These are phyloP conservation scores for Epizoanthus stellaris DNA, from an alignment of 92 coral and sea anemone species.

Conservation along the genomic window DNA sequence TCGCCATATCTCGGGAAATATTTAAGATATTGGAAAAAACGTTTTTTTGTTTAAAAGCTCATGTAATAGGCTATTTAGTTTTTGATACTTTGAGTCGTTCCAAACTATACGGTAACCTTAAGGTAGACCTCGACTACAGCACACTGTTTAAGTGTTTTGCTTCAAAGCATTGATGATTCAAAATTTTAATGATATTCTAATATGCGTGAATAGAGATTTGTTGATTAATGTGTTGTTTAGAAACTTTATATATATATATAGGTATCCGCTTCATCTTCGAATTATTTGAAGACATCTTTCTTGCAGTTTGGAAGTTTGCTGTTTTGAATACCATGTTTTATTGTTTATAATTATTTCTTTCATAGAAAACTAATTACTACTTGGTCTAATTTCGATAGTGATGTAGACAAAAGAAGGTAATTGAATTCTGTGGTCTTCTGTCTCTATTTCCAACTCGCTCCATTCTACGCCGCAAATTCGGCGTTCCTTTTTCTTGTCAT, in stretches of 20 bases:
- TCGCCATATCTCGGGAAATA: too few relatives aligned
- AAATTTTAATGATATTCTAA: too few relatives aligned
- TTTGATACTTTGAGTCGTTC: too few relatives aligned
- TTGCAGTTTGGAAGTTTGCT: background rate
- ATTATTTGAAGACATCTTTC: background rate
- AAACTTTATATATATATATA: too few relatives aligned
- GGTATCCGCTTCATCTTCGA: background rate
- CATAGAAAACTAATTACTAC: constrained; percentile 9
- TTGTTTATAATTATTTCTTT: constrained; percentile 8
- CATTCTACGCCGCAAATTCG: constrained; percentile 1
- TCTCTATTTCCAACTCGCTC: constrained; percentile 31
- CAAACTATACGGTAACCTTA: too few relatives aligned
- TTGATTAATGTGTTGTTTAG: too few relatives aligned
- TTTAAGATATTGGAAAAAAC: too few relatives aligned
- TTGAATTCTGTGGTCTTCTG: background rate
- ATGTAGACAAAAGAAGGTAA: constrained; percentile 24
- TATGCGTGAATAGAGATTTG: too few relatives aligned
- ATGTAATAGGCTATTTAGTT: too few relatives aligned
- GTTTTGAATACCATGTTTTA: constrained; percentile 8
- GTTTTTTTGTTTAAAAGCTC: too few relatives aligned
- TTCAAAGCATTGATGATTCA: background rate
- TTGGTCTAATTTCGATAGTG: background rate
- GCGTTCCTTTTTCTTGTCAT: constrained; percentile 28
- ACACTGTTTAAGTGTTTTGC: background rate
- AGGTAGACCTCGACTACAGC: background rate